phyloP scores from a whole-genome alignment of 2,797 vertebrate genomes.

The Pterois miles region DNA sequence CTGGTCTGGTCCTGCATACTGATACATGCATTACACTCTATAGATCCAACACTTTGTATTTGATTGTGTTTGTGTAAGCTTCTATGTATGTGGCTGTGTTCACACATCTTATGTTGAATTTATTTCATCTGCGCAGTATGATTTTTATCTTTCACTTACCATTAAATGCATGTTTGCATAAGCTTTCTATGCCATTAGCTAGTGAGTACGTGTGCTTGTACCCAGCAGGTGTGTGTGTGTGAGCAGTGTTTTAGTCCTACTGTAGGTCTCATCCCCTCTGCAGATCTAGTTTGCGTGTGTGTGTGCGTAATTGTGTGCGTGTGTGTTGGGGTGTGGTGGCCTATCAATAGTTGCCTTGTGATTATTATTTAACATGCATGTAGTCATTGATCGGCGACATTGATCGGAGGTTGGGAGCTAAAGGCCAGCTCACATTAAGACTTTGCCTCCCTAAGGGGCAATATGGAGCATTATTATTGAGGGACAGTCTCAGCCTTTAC shows the following conservation, averaged over 20 bases:
- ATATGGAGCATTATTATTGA: conserved; percentile 75
- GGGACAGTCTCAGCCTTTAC: conserved; percentile 66
- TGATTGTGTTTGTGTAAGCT: conserved; percentile 62
- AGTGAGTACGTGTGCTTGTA: not conserved
- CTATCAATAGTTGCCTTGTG: conserved; percentile 84
- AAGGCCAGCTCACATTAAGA: conserved; percentile 83
- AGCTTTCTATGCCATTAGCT: not conserved
- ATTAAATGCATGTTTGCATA: not conserved
- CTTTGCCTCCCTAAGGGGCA: conserved; percentile 73
- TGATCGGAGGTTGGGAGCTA: conserved; percentile 79
- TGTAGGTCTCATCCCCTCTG: not conserved
- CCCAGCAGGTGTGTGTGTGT: conserved; percentile 10
- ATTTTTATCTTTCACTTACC: conserved; percentile 2
- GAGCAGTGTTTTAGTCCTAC: not conserved
- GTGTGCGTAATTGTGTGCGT: conserved; percentile 19
- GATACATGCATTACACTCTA: conserved; percentile 77
- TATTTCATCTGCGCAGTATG: conserved; percentile 1
- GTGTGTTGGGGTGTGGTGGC: conserved; percentile 37
- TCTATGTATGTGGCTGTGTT: conserved; percentile 25
- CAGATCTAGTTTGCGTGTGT: conserved; percentile 16
- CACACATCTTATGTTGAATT: conserved; percentile 25
- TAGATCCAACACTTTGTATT: conserved; percentile 66
- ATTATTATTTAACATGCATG: conserved; percentile 88
- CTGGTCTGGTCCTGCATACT: conserved; percentile 71
- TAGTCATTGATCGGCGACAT: conserved; percentile 80